Conservation (phyloP, 2,888 invertebrate genomes). For the Drosophila maculinotata region DNA sequence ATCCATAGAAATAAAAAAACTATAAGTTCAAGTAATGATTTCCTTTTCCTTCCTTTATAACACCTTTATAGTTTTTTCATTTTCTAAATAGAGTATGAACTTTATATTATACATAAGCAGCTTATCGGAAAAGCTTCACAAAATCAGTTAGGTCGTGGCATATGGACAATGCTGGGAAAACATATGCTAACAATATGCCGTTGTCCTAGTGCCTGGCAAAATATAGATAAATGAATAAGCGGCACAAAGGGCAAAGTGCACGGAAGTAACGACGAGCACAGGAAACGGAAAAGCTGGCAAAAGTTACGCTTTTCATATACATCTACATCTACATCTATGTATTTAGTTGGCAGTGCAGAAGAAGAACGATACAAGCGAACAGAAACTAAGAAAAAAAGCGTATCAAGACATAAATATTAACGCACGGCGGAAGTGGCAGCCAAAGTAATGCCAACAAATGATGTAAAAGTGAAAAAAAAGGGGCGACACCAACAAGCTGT, state of each 20-base stretch:
- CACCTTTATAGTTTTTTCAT: too few relatives aligned
- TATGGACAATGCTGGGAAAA: constrained; percentile 39
- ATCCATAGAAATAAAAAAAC: too few relatives aligned
- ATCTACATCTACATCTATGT: background rate
- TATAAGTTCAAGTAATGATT: too few relatives aligned
- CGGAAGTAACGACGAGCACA: constrained; percentile 41
- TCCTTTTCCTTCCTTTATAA: too few relatives aligned
- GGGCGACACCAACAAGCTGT: background rate
- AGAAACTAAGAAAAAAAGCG: constrained; percentile 26
- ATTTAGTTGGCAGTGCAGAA: constrained; percentile 8
- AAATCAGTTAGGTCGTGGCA: constrained; percentile 26
- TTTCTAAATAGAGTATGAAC: background rate
- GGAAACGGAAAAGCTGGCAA: constrained; percentile 59
- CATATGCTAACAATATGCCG: constrained; percentile 45
- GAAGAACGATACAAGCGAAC: constrained; percentile 4
- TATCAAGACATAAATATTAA: constrained; percentile 63
- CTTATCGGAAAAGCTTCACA: constrained; percentile 1
- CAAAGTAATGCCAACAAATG: constrained; percentile 74
- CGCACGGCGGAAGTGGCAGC: constrained; percentile 69
- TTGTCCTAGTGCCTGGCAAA: constrained; percentile 10
- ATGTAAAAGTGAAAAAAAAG: constrained; percentile 57
- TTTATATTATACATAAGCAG: too few relatives aligned
- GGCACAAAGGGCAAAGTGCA: constrained; percentile 49
- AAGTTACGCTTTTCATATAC: constrained; percentile 49
- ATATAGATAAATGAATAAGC: constrained; percentile 52